Conservation (phyloP, 2,113 vertebrate species). For the Hoplias malabaricus region DNA sequence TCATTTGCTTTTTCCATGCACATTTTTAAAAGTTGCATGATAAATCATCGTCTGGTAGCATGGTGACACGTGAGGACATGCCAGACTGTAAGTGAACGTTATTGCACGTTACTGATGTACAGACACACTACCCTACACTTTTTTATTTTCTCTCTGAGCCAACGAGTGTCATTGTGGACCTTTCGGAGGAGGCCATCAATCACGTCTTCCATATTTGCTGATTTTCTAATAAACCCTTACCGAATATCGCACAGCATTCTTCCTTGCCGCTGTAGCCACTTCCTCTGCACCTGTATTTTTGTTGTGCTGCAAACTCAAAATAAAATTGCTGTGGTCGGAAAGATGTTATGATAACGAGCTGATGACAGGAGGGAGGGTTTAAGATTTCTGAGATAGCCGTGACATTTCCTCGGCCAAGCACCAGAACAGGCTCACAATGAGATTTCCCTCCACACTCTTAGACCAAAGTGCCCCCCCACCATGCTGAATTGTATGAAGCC, state of each 20-base stretch:
- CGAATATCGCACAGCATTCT: not conserved
- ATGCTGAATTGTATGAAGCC: not conserved
- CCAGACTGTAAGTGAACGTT: conserved; percentile 37
- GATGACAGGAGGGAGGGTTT: conserved; percentile 23
- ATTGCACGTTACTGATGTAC: conserved; percentile 31
- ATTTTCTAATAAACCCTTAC: conserved; percentile 30
- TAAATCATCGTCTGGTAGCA: conserved; percentile 37
- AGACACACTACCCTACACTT: conserved; percentile 27
- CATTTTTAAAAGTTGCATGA: conserved; percentile 28
- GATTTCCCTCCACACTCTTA: not conserved
- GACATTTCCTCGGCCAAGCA: conserved; percentile 5
- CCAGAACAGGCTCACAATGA: not conserved
- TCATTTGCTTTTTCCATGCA: conserved; percentile 38
- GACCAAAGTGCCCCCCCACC: not conserved
- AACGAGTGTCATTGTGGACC: conserved; percentile 14
- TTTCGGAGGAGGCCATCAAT: conserved; percentile 33
- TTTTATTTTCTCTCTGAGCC: not conserved
- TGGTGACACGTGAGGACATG: conserved; percentile 30
- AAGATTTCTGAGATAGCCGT: conserved; percentile 27
- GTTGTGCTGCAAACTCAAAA: conserved; percentile 19
- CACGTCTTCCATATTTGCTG: conserved; percentile 36
- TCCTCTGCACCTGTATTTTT: conserved; percentile 27
- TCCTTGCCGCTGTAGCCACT: not conserved
- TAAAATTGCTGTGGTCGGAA: conserved; percentile 28
- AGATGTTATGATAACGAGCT: conserved; percentile 35